These are phyloP conservation scores for Itoplectis maculator DNA, from an alignment of 2,888 invertebrate species.

Conservation along the genomic window DNA sequence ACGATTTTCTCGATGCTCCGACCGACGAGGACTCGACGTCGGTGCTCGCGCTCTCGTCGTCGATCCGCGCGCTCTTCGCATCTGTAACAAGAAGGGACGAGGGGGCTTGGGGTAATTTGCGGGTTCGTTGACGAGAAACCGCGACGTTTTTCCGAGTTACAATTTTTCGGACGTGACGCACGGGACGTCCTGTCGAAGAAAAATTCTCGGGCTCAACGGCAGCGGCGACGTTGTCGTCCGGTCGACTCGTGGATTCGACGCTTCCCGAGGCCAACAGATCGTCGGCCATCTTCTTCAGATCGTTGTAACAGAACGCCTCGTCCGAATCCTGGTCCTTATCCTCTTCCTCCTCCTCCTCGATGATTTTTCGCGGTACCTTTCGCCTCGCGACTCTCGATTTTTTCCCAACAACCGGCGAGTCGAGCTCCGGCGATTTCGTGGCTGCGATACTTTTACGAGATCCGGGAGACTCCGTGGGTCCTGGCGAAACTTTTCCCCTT, in stretches of 20 bases:
- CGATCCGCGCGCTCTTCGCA: conserved; percentile 11
- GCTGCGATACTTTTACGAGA: background rate
- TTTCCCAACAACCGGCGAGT: conserved; percentile 30
- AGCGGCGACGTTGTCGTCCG: background rate
- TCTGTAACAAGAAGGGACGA: conserved; percentile 62
- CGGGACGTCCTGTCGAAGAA: background rate
- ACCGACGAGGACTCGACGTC: conserved; percentile 16
- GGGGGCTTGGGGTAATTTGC: conserved; percentile 46
- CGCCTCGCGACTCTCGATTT: conserved; percentile 35
- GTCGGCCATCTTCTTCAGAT: conserved; percentile 63
- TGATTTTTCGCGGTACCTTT: background rate
- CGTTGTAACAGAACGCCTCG: conserved; percentile 60
- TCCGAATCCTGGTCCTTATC: conserved; percentile 36
- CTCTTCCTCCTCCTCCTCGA: conserved; percentile 9
- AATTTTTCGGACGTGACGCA: conserved; percentile 2
- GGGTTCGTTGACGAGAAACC: background rate
- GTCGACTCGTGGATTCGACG: background rate
- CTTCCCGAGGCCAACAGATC: conserved; percentile 50
- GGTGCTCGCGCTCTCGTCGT: conserved; percentile 5
- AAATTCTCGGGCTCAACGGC: background rate
- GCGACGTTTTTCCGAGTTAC: background rate
- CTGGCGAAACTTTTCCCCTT: background rate
- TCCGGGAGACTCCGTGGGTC: background rate
- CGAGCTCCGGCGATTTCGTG: background rate
- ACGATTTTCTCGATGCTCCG: conserved; percentile 23